Evolutionary conservation across 2,888 invertebrate species (phyloP).

Genomic region (Pycnomerus fuliginosus): DNA sequence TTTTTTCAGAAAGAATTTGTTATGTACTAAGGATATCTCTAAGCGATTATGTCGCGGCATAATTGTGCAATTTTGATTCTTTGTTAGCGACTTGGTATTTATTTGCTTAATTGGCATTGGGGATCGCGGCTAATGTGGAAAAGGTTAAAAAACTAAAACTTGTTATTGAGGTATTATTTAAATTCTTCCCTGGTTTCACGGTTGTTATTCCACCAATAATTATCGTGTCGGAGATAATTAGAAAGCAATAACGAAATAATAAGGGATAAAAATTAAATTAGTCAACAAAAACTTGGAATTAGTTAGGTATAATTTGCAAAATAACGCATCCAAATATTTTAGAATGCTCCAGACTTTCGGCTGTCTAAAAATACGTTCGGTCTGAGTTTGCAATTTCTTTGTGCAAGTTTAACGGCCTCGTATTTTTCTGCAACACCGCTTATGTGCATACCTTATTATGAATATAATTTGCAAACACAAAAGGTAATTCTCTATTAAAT

Average conservation of each 20-base stretch:
- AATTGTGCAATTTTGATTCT: too few species aligned
- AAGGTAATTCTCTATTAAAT: conserved; percentile 32
- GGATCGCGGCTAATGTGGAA: too few species aligned
- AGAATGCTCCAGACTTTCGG: conserved; percentile 20
- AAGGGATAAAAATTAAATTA: not conserved
- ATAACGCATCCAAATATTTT: conserved; percentile 10
- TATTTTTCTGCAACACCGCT: conserved; percentile 26
- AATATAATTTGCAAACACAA: conserved; percentile 27
- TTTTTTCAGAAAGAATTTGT: too few species aligned
- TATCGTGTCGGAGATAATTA: too few species aligned
- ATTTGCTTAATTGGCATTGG: too few species aligned
- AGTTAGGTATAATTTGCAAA: not conserved
- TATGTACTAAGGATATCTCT: too few species aligned
- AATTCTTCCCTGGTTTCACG: too few species aligned
- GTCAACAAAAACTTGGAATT: not conserved
- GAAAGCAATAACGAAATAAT: conserved; percentile 5
- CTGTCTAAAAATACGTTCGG: conserved; percentile 15
- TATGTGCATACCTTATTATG: conserved; percentile 21
- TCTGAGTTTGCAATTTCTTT: conserved; percentile 32
- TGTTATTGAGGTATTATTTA: too few species aligned
- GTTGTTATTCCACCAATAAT: too few species aligned
- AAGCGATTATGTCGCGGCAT: too few species aligned
- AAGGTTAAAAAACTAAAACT: too few species aligned
- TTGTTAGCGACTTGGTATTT: too few species aligned
- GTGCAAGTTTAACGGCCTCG: conserved; percentile 35